phyloP scores from a whole-genome alignment of 2,888 invertebrate species.

The Drosophila demipolita region DNA sequence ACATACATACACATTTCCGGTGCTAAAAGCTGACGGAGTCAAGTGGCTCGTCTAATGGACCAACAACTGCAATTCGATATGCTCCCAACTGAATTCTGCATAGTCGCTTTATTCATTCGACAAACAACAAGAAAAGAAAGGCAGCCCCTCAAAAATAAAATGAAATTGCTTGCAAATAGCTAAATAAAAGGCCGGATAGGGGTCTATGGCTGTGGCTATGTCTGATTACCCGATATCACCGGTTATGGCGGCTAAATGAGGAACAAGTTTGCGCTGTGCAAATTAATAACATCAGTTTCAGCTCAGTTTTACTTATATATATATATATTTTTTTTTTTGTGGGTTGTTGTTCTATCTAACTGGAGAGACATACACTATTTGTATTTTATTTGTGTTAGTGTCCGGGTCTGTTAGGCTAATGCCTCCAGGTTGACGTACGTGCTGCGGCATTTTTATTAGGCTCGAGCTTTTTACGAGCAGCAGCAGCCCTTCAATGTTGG shows the following conservation, averaged over 20 bases:
- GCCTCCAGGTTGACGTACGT: constrained; percentile 77
- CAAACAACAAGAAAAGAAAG: constrained; percentile 32
- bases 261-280: constrained; percentile 67
- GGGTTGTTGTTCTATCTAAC: constrained; percentile 10
- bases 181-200: constrained; percentile 56
- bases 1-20: constrained; percentile 43
- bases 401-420: constrained; percentile 59
- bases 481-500: constrained; percentile 64
- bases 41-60: constrained; percentile 74
- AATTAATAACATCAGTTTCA: constrained; percentile 72
- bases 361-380: background rate
- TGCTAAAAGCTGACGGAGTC: constrained; percentile 68
- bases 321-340: constrained; percentile 17
- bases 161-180: constrained; percentile 74
- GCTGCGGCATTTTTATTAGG: constrained; percentile 81
- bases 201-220: background rate
- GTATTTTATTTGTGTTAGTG: constrained; percentile 15
- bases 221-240: constrained; percentile 60
- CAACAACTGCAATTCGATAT: constrained; percentile 75
- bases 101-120: constrained; percentile 48
- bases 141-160: constrained; percentile 47
- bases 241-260: constrained; percentile 63
- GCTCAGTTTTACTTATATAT: constrained; percentile 34
- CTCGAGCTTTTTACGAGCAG: constrained; percentile 71
- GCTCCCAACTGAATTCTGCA: constrained; percentile 33